These are phyloP conservation scores for Trypoxylus dichotomus DNA, from an alignment of 1,140 invertebrate species.

Conservation along the genomic window DNA sequence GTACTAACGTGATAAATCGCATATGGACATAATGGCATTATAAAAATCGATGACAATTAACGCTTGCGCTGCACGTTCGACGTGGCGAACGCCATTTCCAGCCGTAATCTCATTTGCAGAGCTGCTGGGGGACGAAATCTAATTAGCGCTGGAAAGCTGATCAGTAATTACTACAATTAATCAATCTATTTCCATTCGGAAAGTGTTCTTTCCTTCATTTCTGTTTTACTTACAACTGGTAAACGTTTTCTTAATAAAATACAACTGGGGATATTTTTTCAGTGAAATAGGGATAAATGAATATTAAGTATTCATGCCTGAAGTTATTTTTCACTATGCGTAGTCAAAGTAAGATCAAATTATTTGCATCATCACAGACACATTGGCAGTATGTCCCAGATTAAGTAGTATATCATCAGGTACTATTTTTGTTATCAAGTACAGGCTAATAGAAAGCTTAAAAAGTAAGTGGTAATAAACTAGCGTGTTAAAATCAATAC, in stretches of 20 bases:
- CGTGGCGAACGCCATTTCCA: constrained; percentile 51
- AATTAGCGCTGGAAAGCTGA: constrained; percentile 54
- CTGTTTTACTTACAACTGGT: constrained; percentile 5
- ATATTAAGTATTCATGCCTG: too few relatives aligned
- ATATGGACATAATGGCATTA: constrained; percentile 51
- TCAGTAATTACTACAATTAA: constrained; percentile 55
- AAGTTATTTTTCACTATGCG: too few relatives aligned
- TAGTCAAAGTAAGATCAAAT: too few relatives aligned
- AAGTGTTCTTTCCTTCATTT: constrained; percentile 38
- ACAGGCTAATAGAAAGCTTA: too few relatives aligned
- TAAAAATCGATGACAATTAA: constrained; percentile 55
- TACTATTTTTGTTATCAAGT: too few relatives aligned
- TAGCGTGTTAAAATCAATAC: too few relatives aligned
- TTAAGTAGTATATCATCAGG: too few relatives aligned
- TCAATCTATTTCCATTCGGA: constrained; percentile 51
- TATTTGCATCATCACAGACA: too few relatives aligned
- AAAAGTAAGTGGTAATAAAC: too few relatives aligned
- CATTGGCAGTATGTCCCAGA: too few relatives aligned
- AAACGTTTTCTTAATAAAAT: constrained; percentile 16
- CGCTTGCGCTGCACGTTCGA: constrained; percentile 47
- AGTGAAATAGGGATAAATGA: too few relatives aligned
- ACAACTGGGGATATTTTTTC: not conserved
- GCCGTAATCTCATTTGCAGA: constrained; percentile 52
- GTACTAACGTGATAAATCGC: constrained; percentile 49
- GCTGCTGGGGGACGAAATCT: constrained; percentile 51